Base-by-base conservation (phyloP, 1,140 invertebrate species). In the Cotesia glomerata region DNA sequence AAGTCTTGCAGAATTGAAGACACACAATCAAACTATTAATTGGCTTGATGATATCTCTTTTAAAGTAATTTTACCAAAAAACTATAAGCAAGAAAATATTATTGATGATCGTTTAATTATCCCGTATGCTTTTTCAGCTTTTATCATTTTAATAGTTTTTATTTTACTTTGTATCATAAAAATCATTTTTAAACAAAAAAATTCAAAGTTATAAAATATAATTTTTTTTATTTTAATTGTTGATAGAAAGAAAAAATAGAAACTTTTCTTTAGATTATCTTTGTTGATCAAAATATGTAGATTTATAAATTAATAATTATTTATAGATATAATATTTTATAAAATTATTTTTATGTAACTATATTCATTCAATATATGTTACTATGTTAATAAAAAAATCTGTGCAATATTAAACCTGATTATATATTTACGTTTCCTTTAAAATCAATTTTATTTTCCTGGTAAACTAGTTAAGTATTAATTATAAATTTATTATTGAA, bases 31-130 rank as follows among this genome's bases (percentile, higher is more conserved):
- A 7, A 80, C 78, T 2, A 73, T 74, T 34, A 76, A 83, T 68
- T 85, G 79, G 80, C 78, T 80, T 16, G 74, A 79, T 63, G 77
- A 84, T 39, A 75, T 81, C 45, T 58, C 78, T 5, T 78, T 82
- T 18, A 76, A 74, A 61, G 80, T 80, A 16, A 32, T 75, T 56
- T 73, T 61, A 56, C 74, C 32, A 4, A 69, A 54, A 64, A 16
- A 71, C 34, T 54, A 45, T 34, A 14, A 73, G 7, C 14, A 32
- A 11, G 34, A n/a, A 68, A 7, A 14, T 16, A 62, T 14, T 8
- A 35, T 74, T 16, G 58, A 76, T 63, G 58, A 69, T 72, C 67
- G 67, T 62, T 36, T 74, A 5, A 45, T 76, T 56, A 69, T 76
- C 58, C 71, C 74, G 64, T 74, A 73, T 58, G 49, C 75, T 67